Conservation (phyloP, 2,797 vertebrate genomes). For the Myiothlypis chrysogaster region DNA sequence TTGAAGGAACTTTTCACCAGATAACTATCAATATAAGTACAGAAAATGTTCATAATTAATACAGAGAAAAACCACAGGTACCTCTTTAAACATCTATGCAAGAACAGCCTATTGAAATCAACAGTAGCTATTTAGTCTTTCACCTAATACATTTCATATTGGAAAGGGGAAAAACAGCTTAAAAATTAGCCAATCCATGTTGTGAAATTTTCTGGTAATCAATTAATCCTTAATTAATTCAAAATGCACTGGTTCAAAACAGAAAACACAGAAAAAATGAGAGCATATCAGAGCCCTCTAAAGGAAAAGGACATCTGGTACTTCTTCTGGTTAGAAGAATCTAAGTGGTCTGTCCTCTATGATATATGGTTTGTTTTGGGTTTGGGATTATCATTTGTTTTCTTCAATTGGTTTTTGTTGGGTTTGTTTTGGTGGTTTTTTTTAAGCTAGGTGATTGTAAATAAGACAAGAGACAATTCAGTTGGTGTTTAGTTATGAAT, state of each 20-base stretch:
- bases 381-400: rapidly evolving
- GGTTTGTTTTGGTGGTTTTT: background rate
- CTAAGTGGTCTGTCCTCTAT: background rate
- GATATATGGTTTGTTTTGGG: background rate
- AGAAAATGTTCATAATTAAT: background rate
- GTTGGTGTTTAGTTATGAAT: background rate
- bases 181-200: background rate
- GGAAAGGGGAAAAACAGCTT: rapidly evolving
- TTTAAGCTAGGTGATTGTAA: background rate
- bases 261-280: background rate
- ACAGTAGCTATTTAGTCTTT: background rate
- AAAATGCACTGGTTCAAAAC: background rate
- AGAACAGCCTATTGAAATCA: background rate
- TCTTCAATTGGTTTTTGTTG: background rate
- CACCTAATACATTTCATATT: background rate
- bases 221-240: background rate
- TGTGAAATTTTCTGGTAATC: background rate
- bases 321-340: background rate
- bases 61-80: background rate
- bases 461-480: background rate
- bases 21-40: background rate
- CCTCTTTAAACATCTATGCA: background rate
- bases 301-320: background rate
- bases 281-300: background rate
- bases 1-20: background rate